Base-by-base conservation (phyloP, 1,140 invertebrate genomes). In the Anadara kagoshimensis region DNA sequence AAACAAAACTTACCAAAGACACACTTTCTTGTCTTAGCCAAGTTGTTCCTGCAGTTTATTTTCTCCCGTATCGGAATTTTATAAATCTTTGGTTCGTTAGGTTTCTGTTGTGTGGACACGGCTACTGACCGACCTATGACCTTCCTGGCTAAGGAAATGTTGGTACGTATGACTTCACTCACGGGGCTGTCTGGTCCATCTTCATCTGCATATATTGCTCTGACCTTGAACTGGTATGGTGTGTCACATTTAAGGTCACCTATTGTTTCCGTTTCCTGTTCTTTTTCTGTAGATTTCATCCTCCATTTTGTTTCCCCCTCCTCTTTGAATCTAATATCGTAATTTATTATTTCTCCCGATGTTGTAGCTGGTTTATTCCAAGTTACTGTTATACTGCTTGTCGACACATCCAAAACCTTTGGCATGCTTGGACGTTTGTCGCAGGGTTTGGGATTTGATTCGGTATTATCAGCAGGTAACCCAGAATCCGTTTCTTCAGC, bases 241-340 rank as follows among this genome's bases (percentile, higher is more conserved):
- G 41, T 57, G 14, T 67, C 64, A 14, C 44, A 51, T 24, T 56
- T 67, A 12, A 67, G 44, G 41, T 67, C 64, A 14, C 44, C 56
- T 5, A 67, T 29, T 29, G 47, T 67, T 22, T 56, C 51, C 0
- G 53, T 67, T 57, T 22, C 51, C 24, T 67, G 41, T 45, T 36
- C 41, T 56, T 47, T 53, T 44, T 67, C 64, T 24, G 64, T 51
- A 7, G 56, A 67, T 8, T 44, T 41, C 20, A 53, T 56, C 29
- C 44, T 45, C 64, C 64, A 67, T 57, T 57, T 67, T 7, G 41
- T 22, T 45, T 57, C 56, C 10, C 18, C 24, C 26, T 57, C 44
- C 49, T 67, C 64, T 44, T 57, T 56, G 22, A 56, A 67, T 47
- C 56, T 67, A 8, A 67, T 57, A 26, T 67, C 64, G 36, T 67